These are phyloP conservation scores for Streptopelia turtur DNA, from an alignment of 2,797 vertebrate genomes.

Conservation along the genomic window DNA sequence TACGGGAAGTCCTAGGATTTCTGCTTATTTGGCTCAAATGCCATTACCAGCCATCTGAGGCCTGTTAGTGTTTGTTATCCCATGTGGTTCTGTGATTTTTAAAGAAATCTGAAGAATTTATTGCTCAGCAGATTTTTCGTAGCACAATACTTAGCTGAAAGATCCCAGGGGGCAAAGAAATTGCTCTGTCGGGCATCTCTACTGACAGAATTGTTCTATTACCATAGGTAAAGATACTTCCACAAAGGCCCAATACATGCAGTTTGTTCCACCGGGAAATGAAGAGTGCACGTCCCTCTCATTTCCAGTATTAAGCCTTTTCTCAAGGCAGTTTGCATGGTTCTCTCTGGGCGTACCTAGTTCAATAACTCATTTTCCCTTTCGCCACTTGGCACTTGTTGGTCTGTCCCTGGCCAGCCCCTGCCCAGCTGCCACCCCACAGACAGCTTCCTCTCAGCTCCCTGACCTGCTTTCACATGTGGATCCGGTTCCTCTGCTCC, in stretches of 20 bases:
- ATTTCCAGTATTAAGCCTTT: neutral
- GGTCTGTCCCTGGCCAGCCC: neutral
- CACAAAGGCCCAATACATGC: neutral
- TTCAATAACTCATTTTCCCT: neutral
- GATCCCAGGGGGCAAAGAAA: neutral
- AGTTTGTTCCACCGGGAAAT: neutral
- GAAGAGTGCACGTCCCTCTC: neutral
- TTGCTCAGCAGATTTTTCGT: neutral
- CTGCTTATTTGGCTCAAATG: neutral
- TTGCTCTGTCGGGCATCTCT: neutral
- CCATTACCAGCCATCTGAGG: neutral
- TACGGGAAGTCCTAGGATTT: neutral
- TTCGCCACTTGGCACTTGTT: neutral
- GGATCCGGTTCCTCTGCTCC: neutral
- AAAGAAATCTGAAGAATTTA: neutral
- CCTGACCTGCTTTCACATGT: neutral
- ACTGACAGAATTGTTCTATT: neutral
- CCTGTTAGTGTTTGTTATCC: neutral
- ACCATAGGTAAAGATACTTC: neutral
- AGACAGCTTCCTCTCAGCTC: neutral
- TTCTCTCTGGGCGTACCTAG: neutral
- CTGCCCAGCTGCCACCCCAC: neutral
- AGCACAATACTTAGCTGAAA: neutral
- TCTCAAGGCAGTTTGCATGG: neutral
- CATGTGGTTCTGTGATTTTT: neutral